Percentiles rank a stretch among this genome's conserved stretches.
phyloP scores from a whole-genome alignment of 2,113 vertebrate genomes.

The Otus sunia region DNA sequence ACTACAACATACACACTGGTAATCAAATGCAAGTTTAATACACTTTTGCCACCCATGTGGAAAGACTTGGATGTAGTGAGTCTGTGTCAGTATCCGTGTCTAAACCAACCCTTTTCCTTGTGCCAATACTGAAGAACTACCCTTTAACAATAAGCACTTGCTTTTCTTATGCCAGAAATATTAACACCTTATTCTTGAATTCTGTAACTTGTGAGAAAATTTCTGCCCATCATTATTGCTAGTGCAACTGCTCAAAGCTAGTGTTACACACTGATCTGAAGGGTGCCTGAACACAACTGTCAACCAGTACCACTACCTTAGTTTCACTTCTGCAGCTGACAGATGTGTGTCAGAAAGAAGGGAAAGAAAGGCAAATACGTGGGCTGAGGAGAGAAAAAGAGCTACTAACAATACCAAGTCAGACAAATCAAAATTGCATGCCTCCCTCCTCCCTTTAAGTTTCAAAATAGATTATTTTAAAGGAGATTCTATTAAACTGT shows the following conservation, averaged over 20 bases:
- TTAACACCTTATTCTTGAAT: background rate
- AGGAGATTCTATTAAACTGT: background rate
- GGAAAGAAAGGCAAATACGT: background rate
- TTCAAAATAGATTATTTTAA: background rate
- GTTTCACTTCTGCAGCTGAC: background rate
- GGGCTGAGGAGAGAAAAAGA: background rate
- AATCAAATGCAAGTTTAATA: background rate
- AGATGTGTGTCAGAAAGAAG: background rate
- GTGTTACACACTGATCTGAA: background rate
- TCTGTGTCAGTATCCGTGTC: background rate
- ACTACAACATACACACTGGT: background rate
- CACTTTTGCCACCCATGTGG: background rate
- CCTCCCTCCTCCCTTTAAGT: background rate
- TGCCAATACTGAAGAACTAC: background rate
- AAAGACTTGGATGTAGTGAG: background rate
- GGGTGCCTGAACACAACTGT: background rate
- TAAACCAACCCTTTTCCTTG: background rate
- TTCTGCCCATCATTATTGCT: background rate
- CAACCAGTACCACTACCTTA: background rate
- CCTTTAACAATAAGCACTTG: background rate
- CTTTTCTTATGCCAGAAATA: background rate
- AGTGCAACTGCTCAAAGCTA: background rate
- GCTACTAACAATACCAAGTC: background rate
- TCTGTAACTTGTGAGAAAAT: background rate
- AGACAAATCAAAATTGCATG: background rate